A percentile compares a stretch with the other conserved stretches of the same genome.
phyloP scores from a whole-genome alignment of 2,113 vertebrate species.

The Cichladusa arquata region DNA sequence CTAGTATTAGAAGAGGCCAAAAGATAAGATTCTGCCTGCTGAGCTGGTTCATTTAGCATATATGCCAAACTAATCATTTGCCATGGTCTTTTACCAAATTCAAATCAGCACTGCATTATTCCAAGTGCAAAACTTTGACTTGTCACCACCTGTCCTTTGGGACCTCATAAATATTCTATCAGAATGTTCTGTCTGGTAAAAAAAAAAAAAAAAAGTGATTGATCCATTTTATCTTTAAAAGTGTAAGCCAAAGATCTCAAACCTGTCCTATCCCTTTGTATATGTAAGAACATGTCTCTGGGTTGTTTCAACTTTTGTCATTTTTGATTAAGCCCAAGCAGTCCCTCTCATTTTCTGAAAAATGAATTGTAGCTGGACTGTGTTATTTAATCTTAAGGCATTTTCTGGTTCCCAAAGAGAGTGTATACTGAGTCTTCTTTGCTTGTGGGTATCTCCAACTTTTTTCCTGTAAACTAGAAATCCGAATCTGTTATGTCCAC shows the following conservation, averaged over 20 bases:
- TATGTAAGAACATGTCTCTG: constrained; percentile 65
- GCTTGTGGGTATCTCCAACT: neutral
- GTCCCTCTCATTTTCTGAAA: neutral
- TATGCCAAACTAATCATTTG: neutral
- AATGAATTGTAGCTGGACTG: neutral
- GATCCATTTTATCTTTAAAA: constrained; percentile 32
- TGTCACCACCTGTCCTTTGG: neutral
- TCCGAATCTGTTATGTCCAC: neutral
- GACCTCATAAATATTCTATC: constrained; percentile 22
- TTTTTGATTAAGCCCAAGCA: neutral
- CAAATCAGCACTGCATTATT: neutral
- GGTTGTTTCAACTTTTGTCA: neutral
- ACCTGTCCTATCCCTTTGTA: constrained; percentile 74
- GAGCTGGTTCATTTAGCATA: neutral
- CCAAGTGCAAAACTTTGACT: neutral
- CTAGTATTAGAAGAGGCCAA: neutral
- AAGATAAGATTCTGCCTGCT: neutral
- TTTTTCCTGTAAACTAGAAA: neutral
- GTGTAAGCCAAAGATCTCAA: constrained; percentile 66
- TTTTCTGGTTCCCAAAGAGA: neutral
- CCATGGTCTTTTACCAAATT: neutral
- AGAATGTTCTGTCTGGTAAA: neutral
- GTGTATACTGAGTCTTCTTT: neutral
- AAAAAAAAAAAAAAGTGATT: neutral
- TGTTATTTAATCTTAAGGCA: neutral